These are phyloP conservation scores for Lethrus apterus DNA, from an alignment of 1,140 invertebrate species.

Conservation along the genomic window DNA sequence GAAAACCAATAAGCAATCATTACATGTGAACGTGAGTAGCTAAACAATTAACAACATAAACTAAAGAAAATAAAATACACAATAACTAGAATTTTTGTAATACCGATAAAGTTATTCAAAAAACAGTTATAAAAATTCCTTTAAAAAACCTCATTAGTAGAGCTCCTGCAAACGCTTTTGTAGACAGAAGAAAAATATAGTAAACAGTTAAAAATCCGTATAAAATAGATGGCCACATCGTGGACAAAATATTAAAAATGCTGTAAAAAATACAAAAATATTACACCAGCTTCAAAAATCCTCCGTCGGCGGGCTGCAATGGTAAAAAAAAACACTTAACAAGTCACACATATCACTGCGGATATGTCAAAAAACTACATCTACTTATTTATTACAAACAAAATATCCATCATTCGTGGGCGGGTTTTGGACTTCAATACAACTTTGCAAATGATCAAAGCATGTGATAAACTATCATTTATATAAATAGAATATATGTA, in stretches of 20 bases:
- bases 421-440: no score
- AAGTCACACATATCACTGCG: constrained; percentile 39
- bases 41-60: constrained; percentile 41
- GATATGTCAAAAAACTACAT: constrained; percentile 40
- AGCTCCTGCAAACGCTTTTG: constrained; percentile 43
- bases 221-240: constrained; percentile 9
- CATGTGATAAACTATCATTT: no score
- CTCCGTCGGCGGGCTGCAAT: constrained; percentile 40
- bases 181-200: constrained; percentile 38
- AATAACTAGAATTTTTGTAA: constrained; percentile 15
- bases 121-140: constrained; percentile 20
- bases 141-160: constrained; percentile 30
- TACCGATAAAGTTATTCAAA: constrained; percentile 8
- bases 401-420: no score
- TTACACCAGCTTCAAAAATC: constrained; percentile 39
- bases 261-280: constrained; percentile 39
- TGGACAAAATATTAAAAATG: constrained; percentile 22
- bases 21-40: constrained; percentile 61
- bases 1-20: constrained; percentile 55
- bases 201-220: constrained; percentile 9
- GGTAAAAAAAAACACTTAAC: constrained; percentile 35
- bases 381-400: no score
- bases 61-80: constrained; percentile 26
- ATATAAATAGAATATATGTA: no score
- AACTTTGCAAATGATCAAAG: no score